Conservation (phyloP, 53 echinoderm and acorn worm species). For the Temnopleurus reevesii region DNA sequence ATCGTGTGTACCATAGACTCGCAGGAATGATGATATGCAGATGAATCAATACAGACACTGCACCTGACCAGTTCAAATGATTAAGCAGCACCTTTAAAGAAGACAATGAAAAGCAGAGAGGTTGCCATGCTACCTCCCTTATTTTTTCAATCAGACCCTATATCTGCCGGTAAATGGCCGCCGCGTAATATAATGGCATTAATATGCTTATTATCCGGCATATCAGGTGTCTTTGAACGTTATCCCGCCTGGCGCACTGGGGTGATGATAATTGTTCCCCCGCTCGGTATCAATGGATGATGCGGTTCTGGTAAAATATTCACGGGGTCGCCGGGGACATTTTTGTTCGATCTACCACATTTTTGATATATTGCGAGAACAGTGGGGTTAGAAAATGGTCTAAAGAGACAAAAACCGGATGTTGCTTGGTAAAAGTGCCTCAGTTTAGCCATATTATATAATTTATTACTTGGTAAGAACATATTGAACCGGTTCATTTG, state of each 20-base stretch:
- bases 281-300: neutral
- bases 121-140: neutral
- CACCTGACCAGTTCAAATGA: too few relatives aligned
- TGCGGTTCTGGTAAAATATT: neutral
- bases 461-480: too few relatives aligned
- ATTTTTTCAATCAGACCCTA: slow-evolving; percentile 17
- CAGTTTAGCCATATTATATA: too few relatives aligned
- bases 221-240: slow-evolving; percentile 13
- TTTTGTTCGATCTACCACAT: neutral
- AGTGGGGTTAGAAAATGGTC: neutral
- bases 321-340: neutral
- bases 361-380: neutral
- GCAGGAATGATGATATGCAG: too few relatives aligned
- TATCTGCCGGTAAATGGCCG: neutral
- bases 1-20: too few relatives aligned
- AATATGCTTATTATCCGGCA: slow-evolving; percentile 24
- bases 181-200: slow-evolving; percentile 17
- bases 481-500: too few relatives aligned
- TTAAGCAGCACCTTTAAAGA: neutral
- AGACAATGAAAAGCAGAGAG: neutral
- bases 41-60: too few relatives aligned
- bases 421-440: too few relatives aligned
- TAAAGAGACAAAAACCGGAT: too few relatives aligned
- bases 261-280: slow-evolving; percentile 18
- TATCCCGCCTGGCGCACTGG: slow-evolving; percentile 12